Percentiles rank a stretch among this genome's conserved stretches.
phyloP scores from a whole-genome alignment of 2,888 invertebrate genomes.

The Epinotia demarniana region DNA sequence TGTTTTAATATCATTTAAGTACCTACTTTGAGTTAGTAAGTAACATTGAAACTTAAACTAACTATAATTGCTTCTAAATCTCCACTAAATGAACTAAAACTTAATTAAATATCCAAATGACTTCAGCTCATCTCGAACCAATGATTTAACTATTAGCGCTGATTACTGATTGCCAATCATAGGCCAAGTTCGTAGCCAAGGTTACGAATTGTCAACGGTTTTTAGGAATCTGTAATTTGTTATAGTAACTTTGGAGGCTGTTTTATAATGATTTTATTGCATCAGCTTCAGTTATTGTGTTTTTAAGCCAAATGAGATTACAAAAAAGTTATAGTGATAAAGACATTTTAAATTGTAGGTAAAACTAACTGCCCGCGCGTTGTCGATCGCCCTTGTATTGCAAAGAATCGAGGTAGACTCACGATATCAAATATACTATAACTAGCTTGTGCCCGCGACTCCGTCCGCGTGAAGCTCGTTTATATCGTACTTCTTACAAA shows the following conservation, averaged over 20 bases:
- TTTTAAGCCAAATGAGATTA: not conserved
- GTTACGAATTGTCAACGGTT: constrained; percentile 64
- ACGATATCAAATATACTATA: no score
- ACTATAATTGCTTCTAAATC: constrained; percentile 6
- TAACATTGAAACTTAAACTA: constrained; percentile 13
- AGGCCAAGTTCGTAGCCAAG: constrained; percentile 73
- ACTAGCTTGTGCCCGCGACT: no score
- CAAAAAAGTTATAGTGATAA: not conserved
- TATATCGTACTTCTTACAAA: no score
- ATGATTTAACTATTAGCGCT: constrained; percentile 36
- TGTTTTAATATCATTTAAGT: no score
- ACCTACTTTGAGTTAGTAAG: no score
- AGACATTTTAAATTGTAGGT: not conserved
- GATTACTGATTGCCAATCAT: constrained; percentile 53
- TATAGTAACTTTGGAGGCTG: constrained; percentile 18
- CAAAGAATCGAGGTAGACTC: no score
- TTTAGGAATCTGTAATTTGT: constrained; percentile 37
- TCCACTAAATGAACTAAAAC: constrained; percentile 7
- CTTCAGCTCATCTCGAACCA: constrained; percentile 26
- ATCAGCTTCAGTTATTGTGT: constrained; percentile 15
- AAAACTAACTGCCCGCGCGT: no score
- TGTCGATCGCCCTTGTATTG: no score
- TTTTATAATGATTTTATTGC: constrained; percentile 22
- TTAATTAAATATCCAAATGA: constrained; percentile 25
- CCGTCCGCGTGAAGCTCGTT: no score